phyloP scores from a whole-genome alignment of 2,888 invertebrate genomes.

The Glyphotaelius pellucidus region DNA sequence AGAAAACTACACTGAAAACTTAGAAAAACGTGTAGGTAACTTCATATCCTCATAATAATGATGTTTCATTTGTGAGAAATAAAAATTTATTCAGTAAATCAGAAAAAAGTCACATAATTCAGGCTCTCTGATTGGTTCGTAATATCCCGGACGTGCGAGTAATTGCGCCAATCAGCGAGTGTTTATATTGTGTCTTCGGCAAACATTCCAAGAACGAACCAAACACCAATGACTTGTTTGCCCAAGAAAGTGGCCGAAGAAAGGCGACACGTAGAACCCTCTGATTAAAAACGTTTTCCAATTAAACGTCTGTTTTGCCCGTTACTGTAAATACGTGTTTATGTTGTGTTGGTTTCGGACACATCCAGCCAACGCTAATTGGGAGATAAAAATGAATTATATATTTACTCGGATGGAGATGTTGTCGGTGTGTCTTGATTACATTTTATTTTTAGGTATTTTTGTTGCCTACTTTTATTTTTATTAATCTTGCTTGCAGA shows the following conservation, averaged over 20 bases:
- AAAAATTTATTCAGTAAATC: background rate
- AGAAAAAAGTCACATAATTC: background rate
- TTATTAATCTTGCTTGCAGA: too few species aligned
- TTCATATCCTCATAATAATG: background rate
- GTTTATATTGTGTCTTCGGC: conserved; percentile 45
- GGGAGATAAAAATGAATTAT: conserved; percentile 2
- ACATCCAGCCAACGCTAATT: background rate
- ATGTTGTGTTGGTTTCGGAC: background rate
- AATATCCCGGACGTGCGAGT: conserved; percentile 32
- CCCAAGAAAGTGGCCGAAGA: conserved; percentile 56
- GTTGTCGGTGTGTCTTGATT: background rate
- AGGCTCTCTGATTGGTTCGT: conserved; percentile 34
- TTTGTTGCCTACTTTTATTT: too few species aligned
- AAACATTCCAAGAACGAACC: conserved; percentile 40
- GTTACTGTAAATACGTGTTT: conserved; percentile 31
- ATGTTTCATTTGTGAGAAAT: background rate
- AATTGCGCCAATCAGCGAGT: conserved; percentile 48
- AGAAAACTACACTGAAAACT: background rate
- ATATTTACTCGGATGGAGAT: background rate
- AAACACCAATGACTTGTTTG: conserved; percentile 60
- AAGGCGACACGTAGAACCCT: conserved; percentile 61
- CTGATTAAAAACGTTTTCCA: conserved; percentile 66
- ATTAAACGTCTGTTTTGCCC: conserved; percentile 64
- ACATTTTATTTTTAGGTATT: too few species aligned
- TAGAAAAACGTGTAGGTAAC: background rate